Evolutionary conservation across 1,140 invertebrate species (phyloP).

Genomic region (Hyles vespertilio): DNA sequence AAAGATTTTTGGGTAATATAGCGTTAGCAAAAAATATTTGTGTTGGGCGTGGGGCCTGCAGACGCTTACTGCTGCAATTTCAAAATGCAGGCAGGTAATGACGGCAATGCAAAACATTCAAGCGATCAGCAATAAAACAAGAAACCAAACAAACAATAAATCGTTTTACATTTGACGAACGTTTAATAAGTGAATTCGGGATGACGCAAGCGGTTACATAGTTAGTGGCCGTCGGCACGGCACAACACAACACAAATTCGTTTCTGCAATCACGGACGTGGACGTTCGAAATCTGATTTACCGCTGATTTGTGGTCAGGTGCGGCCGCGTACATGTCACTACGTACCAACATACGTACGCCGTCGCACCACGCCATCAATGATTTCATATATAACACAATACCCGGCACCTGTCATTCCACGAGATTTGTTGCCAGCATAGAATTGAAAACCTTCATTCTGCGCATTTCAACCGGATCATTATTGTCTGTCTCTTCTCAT

Average conservation of each 20-base stretch:
- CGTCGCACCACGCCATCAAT: background rate
- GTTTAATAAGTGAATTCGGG: conserved; percentile 22
- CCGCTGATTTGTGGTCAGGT: conserved; percentile 58
- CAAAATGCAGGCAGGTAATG: too few relatives aligned
- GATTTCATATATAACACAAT: background rate
- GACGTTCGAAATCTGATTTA: conserved; percentile 62
- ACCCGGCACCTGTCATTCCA: conserved; percentile 10
- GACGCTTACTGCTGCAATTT: too few relatives aligned
- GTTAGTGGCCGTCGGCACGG: conserved; percentile 36
- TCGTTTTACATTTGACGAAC: conserved; percentile 3
- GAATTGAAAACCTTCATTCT: too few relatives aligned
- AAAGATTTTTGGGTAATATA: too few relatives aligned
- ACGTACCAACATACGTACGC: conserved; percentile 14
- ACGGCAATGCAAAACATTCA: too few relatives aligned
- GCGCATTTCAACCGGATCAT: too few relatives aligned
- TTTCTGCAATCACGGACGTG: conserved; percentile 56
- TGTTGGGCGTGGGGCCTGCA: too few relatives aligned
- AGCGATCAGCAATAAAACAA: too few relatives aligned
- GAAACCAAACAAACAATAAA: too few relatives aligned
- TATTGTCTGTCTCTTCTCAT: too few relatives aligned
- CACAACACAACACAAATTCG: conserved; percentile 52
- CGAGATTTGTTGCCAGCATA: conserved; percentile 3
- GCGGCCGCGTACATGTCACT: conserved; percentile 28
- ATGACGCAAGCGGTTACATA: conserved; percentile 34
- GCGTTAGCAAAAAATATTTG: too few relatives aligned